phyloP scores from a whole-genome alignment of 2,888 invertebrate species.

The Drosophila incognita region DNA sequence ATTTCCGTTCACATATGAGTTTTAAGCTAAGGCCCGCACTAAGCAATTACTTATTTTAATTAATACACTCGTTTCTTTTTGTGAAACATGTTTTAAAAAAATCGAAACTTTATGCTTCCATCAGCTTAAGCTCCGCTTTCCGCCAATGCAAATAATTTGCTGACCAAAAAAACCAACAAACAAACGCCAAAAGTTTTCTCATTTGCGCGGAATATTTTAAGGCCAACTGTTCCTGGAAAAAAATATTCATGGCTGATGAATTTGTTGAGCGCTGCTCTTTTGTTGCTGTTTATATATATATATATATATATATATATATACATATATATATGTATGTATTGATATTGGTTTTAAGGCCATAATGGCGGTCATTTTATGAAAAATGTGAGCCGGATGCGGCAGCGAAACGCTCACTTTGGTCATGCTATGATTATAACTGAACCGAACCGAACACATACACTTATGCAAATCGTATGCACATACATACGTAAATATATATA shows the following conservation, averaged over 20 bases:
- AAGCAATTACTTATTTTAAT: background rate
- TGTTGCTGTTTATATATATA: background rate
- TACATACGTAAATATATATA: background rate
- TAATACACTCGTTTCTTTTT: background rate
- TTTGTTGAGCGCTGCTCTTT: conserved; percentile 23
- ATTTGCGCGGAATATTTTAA: conserved; percentile 62
- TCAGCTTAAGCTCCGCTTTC: conserved; percentile 30
- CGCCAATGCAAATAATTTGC: conserved; percentile 32
- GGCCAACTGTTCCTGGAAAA: conserved; percentile 36
- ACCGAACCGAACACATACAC: conserved; percentile 5
- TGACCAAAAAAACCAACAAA: conserved; percentile 7
- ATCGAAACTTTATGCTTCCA: conserved; percentile 25
- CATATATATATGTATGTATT: background rate
- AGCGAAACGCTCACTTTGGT: conserved; percentile 29
- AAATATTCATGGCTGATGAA: conserved; percentile 42
- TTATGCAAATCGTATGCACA: background rate
- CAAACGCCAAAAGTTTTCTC: conserved; percentile 53
- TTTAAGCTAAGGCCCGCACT: background rate
- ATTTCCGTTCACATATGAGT: background rate
- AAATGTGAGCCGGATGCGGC: conserved; percentile 35
- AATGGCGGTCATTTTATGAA: conserved; percentile 46
- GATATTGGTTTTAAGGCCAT: conserved; percentile 27
- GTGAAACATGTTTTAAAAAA: background rate
- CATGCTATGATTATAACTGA: conserved; percentile 5
- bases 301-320: background rate